Percentiles rank a stretch among this genome's conserved stretches.
These are phyloP conservation scores for Globodera rostochiensis DNA, from an alignment of 1,140 invertebrate species.

Conservation along the genomic window DNA sequence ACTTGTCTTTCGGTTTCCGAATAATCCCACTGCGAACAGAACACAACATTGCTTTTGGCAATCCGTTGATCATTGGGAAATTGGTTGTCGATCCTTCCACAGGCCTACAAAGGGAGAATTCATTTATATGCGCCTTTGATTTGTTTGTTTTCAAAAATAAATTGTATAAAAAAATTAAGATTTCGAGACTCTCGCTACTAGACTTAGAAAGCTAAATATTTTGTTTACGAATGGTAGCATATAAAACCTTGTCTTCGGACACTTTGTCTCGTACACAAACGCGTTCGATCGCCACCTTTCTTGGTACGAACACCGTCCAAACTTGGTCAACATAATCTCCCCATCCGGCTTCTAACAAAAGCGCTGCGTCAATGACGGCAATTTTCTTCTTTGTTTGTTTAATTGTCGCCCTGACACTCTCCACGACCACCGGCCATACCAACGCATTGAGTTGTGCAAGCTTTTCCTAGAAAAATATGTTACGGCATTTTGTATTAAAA, in stretches of 20 bases:
- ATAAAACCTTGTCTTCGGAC: slow-evolving; percentile 69
- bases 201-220: not conserved
- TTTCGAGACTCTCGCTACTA: not conserved
- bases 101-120: slow-evolving; percentile 63
- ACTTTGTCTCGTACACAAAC: slow-evolving; percentile 79
- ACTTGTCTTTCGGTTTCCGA: slow-evolving; percentile 73
- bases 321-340: slow-evolving; percentile 82
- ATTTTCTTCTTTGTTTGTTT: slow-evolving; percentile 70
- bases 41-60: slow-evolving; percentile 79
- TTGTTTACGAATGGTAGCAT: too few species aligned
- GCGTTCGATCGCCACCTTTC: slow-evolving; percentile 79
- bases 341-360: slow-evolving; percentile 87
- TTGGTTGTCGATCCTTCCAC: slow-evolving; percentile 79
- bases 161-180: slow-evolving; percentile 15
- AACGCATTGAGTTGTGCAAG: slow-evolving; percentile 79
- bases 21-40: slow-evolving; percentile 84
- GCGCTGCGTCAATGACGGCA: slow-evolving; percentile 87
- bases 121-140: too few species aligned
- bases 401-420: slow-evolving; percentile 73
- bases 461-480: slow-evolving; percentile 70
- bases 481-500: too few species aligned
- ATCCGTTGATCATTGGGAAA: slow-evolving; percentile 79
- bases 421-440: slow-evolving; percentile 85
- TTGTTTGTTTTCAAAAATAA: not conserved
- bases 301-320: slow-evolving; percentile 83